Base-by-base conservation (phyloP, 2,113 vertebrate species). In the Gymnogyps californianus region DNA sequence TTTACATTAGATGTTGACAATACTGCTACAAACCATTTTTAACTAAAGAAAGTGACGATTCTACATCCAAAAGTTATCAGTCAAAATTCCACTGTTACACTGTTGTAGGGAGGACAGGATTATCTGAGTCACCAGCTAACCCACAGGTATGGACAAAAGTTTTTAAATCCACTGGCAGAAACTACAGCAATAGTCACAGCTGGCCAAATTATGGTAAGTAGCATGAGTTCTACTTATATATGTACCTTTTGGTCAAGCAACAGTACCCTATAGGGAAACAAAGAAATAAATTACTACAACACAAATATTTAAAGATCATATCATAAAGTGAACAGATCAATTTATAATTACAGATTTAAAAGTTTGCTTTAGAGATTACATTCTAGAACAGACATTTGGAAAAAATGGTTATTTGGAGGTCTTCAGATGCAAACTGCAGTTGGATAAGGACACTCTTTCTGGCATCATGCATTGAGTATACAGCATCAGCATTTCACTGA, bases 81-180 rank as follows among this genome's bases (percentile, higher is more conserved):
- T 32, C 21, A 14, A 57, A 94, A 95, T 84, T 74, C 65, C 67
- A 62, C 16, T 18, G 36, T 24, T 31, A 32, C 9, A 55, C 28
- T 46, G 10, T 16, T n/a, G 51, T 16, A 64, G 34, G 44, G 28
- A 84, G 49, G 55, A 62, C 7, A 67, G 47, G 69, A 52, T 67
- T 74, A 62, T 34, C 15, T 21, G 34, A 64, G 83, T 69, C 77
- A 85, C 72, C 79, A 90, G 91, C 65, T 78, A 61, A 83, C 58
- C n/a, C 83, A 57, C 8, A 51, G 79, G 55, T 49, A 78, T 34
- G 36, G 65, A 87, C 76, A 90, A 81, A 83, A 87, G 86, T 64
- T 74, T 84, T 94, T 64, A 29, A 96, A 91, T 80, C 71, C 72
- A 54, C n/a, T 72, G 76, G 93, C 93, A 96, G 96, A 72, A 96